Evolutionary conservation across 2,113 vertebrate genomes (phyloP), one percentile per base, ranked within the genome.

Genomic region (Corythoichthys intestinalis): DNA sequence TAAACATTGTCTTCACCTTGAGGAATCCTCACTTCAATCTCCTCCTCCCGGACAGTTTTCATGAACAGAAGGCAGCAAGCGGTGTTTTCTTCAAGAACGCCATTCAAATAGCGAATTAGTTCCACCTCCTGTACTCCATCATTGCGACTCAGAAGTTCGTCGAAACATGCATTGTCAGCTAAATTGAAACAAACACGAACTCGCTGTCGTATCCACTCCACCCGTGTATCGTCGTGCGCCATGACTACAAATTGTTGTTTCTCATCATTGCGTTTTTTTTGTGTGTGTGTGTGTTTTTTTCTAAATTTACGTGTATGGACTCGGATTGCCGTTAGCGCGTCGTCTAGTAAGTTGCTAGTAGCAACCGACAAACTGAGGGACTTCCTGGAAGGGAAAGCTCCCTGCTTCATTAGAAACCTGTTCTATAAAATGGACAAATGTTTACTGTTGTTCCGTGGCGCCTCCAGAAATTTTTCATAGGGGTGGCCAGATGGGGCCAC

Each of bases 171-270:
- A 1, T 9, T 1, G 0, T 93, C 86, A 0, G 13, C 44, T 41
- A 96, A 67, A 56, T 74, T 65, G 47, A 98, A 90, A 3, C 80
- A 78, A 0, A 70, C 46, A 28, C 84, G 91, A 0, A 91, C 86
- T 0, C 88, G 87, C 68, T 94, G 87, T 70, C 92, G 87, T 47
- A 96, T 78, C 96, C 96, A 98, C 76, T 85, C 90, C 79, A 95
- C 73, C 34, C 96, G 91, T 62, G 93, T 82, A 74, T 98, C 97
- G 63, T 89, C 86, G 82, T 91, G 78, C 28, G 82, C 74, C 91
- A 94, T 89, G 12, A 37, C 61, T 38, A 12, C 39, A 6, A 44
- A 1, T 13, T 0, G 17, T 39, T 11, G 1, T 20, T 49, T 50
- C 5, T 65, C 17, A 14, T 3, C 13, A 65, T 49, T 49, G 46